These are phyloP conservation scores for Mantis religiosa DNA, from an alignment of 2,888 invertebrate species.

Conservation along the genomic window DNA sequence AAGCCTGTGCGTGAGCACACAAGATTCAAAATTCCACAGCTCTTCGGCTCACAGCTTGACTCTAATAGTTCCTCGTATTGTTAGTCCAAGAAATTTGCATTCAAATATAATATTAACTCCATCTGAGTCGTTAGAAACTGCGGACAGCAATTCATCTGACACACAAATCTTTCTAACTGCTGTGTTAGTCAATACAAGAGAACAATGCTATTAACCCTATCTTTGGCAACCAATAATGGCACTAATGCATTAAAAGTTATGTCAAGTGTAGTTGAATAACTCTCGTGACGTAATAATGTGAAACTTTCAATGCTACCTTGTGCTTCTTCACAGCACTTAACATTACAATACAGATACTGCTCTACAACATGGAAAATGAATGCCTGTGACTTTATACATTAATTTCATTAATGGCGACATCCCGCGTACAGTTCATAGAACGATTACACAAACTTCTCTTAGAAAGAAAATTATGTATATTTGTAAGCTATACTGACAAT, in stretches of 20 bases:
- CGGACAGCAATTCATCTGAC: background rate
- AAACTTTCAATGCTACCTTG: no score
- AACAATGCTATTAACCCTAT: background rate
- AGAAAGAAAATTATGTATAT: no score
- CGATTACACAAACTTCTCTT: no score
- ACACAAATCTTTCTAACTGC: background rate
- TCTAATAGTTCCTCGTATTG: background rate
- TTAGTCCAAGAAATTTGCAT: background rate
- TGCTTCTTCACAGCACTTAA: no score
- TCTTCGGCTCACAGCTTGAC: background rate
- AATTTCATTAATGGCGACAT: no score
- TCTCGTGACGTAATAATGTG: background rate
- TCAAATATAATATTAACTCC: background rate
- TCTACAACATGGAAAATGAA: no score
- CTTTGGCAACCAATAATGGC: background rate
- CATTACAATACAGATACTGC: no score
- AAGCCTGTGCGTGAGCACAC: background rate
- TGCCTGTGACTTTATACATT: no score
- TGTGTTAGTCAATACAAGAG: background rate
- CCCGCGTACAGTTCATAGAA: no score
- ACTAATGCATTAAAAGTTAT: background rate
- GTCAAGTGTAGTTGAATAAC: background rate
- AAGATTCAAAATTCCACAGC: background rate
- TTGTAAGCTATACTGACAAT: no score
- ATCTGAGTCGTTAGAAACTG: background rate